Evolutionary conservation across 2,113 vertebrate genomes (phyloP), one percentile per base, ranked within the genome.

Genomic region (Vulpes lagopus): DNA sequence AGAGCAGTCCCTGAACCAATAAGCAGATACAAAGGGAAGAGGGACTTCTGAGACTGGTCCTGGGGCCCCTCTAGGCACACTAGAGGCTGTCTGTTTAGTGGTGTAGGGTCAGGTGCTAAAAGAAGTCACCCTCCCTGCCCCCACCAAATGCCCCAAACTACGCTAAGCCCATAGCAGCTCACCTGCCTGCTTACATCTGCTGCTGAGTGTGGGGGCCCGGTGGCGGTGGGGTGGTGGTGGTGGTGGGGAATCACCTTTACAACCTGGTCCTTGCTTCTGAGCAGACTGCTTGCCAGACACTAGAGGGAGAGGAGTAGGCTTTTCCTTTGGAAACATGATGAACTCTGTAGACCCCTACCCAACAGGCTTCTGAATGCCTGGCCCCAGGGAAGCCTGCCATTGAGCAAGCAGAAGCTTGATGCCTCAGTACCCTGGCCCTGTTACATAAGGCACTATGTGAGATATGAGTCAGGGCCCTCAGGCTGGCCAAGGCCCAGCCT

Each of bases 331-430:
- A 91, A 95, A 32, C 86, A 30, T 74, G 64, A 79, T n/a, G 85
- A 97, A 51, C 25, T 95, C 17, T 16, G 81, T 62, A 88, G 96
- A 86, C 88, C 96, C 89, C 78, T 60, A 92, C 89, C 78, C 71
- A 92, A 89, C 57, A 89, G 87, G 62, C 38, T 96, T 94, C 89
- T 49, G 49, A 94, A 91, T 93, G 85, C 85, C 49, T 96, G 71
- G 85, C 92, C 82, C 30, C 15, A 51, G 85, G 89, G 64, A 94
- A 94, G 78, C 55, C 92, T 87, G 82, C 71, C 84, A 89, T 83
- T 62, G 84, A 97, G 82, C 96, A 97, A 97, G 97, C 92, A 98
- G 89, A 91, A 95, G 89, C 80, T 96, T 96, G 96, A 93, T 80
- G 86, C 74, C 93, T 95, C 89, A 23, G 85, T 89, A 95, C 92